Conservation (phyloP, 2,888 invertebrate species). For the Schrankia costaestrigalis region DNA sequence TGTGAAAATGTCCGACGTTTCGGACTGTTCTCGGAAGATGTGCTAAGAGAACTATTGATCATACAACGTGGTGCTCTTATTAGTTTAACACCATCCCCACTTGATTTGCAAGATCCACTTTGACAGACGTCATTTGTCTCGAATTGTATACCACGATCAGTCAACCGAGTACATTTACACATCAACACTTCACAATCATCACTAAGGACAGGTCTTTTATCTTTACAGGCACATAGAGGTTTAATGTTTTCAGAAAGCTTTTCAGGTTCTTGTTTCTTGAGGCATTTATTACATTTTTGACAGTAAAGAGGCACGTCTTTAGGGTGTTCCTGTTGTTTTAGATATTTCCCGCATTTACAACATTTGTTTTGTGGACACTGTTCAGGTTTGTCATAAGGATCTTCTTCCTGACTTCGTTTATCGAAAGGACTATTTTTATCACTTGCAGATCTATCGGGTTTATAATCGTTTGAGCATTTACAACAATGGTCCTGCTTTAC, state of each 20-base stretch:
- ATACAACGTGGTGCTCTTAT: slow-evolving; percentile 17
- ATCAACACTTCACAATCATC: slow-evolving; percentile 50
- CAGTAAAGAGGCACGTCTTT: too few species aligned
- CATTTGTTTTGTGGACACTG: neutral
- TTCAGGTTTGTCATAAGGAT: neutral
- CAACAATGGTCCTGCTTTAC: slow-evolving; percentile 6
- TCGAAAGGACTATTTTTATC: too few species aligned
- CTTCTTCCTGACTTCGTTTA: too few species aligned
- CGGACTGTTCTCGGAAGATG: slow-evolving; percentile 23
- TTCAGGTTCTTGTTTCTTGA: slow-evolving; percentile 20
- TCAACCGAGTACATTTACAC: slow-evolving; percentile 56
- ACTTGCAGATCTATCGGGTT: slow-evolving; percentile 19
- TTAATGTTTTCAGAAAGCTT: slow-evolving; percentile 46
- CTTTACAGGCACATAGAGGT: slow-evolving; percentile 59
- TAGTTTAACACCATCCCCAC: slow-evolving; percentile 12
- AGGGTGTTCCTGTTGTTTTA: too few species aligned
- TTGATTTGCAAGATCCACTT: slow-evolving; percentile 13
- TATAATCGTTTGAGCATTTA: slow-evolving; percentile 13
- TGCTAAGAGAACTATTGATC: slow-evolving; percentile 12
- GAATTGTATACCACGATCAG: slow-evolving; percentile 39
- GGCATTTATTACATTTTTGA: neutral
- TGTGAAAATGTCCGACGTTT: slow-evolving; percentile 40
- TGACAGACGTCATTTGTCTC: slow-evolving; percentile 28
- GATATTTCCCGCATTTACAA: slow-evolving; percentile 4
- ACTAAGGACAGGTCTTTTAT: slow-evolving; percentile 32